Conservation (phyloP, 2,113 vertebrate genomes). For the Cyrtonyx montezumae region DNA sequence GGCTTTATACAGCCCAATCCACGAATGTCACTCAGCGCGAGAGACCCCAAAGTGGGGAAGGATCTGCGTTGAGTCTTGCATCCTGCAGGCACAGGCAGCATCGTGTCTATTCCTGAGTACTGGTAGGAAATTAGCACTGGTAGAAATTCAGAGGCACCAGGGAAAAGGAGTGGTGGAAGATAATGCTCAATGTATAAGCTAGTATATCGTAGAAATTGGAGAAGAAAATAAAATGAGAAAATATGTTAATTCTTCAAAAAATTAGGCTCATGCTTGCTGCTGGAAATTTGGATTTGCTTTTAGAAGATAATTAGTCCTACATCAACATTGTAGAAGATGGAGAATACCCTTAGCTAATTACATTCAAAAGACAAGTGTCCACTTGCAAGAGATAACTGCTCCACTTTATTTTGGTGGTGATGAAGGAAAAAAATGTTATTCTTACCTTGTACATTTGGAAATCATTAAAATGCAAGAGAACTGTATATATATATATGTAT, state of each 20-base stretch:
- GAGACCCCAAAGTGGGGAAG: rapidly evolving
- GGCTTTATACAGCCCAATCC: neutral
- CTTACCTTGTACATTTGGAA: neutral
- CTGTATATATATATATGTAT: no score
- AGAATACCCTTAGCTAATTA: neutral
- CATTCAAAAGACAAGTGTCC: neutral
- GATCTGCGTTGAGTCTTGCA: rapidly evolving
- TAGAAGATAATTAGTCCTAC: neutral
- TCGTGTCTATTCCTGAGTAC: neutral
- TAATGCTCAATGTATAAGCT: neutral
- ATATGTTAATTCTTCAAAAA: rapidly evolving
- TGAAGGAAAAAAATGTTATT: neutral
- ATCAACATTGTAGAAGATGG: neutral
- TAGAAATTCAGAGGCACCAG: neutral
- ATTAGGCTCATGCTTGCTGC: neutral
- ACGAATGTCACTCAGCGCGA: neutral
- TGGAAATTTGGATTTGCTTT: neutral
- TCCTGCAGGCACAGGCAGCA: neutral
- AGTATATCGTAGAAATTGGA: rapidly evolving
- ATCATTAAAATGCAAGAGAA: neutral
- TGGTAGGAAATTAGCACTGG: neutral
- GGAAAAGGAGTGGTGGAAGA: neutral
- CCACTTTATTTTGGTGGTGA: neutral
- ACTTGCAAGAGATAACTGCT: neutral
- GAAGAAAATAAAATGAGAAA: neutral